Percentiles rank a stretch among this genome's conserved stretches.
phyloP scores from a whole-genome alignment of 2,797 vertebrate genomes.

The Anguilla anguilla region DNA sequence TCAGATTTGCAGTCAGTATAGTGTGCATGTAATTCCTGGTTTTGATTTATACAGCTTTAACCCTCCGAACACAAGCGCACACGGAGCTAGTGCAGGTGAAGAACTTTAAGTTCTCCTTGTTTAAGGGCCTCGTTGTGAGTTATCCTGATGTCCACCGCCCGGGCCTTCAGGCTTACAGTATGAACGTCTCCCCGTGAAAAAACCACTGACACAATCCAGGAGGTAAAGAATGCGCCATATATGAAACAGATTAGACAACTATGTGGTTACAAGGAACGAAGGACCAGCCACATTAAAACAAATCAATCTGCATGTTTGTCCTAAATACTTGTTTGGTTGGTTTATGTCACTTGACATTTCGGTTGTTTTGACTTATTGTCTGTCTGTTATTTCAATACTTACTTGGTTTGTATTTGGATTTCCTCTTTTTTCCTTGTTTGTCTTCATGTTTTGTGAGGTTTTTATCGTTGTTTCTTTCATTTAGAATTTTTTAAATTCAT shows the following conservation, averaged over 20 bases:
- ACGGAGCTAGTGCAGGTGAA: not conserved
- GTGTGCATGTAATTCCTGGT: slow-evolving; percentile 18
- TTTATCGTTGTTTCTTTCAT: too few species aligned
- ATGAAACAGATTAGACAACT: not conserved
- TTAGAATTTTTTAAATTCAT: too few species aligned
- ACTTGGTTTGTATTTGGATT: too few species aligned
- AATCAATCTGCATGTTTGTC: too few species aligned
- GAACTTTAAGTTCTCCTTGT: not conserved
- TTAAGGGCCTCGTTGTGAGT: not conserved
- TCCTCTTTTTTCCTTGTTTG: too few species aligned
- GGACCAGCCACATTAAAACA: not conserved
- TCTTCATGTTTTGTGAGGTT: too few species aligned
- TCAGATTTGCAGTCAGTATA: slow-evolving; percentile 18
- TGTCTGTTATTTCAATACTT: too few species aligned
- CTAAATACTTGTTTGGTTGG: too few species aligned
- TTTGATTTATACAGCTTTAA: not conserved
- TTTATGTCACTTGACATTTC: too few species aligned
- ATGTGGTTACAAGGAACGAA: not conserved
- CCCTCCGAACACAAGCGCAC: not conserved
- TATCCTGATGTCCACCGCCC: too few species aligned
- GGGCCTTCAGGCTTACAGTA: not conserved
- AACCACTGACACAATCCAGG: not conserved
- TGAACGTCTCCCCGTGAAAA: not conserved
- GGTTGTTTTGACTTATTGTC: too few species aligned
- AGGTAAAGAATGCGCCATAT: not conserved